Evolutionary conservation across 2,113 vertebrate genomes (phyloP).

Genomic region (Ranitomeya imitator): DNA sequence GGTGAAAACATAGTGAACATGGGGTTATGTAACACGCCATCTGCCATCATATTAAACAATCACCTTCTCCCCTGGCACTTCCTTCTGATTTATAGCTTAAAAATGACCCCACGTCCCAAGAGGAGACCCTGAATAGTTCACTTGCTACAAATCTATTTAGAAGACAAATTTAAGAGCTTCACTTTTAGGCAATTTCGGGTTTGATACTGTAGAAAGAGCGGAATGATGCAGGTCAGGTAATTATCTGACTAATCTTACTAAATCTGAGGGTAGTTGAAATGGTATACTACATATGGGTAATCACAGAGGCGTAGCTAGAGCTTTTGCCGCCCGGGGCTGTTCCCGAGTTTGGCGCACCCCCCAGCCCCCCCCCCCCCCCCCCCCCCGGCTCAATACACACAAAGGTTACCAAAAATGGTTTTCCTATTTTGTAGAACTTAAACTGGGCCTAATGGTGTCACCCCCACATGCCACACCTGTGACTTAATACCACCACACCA

Average conservation of each 20-base stretch:
- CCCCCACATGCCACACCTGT: no score
- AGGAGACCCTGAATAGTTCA: background rate
- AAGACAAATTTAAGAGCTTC: background rate
- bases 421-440: no score
- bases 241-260: background rate
- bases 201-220: background rate
- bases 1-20: background rate
- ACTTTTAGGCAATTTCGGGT: background rate
- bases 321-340: no score
- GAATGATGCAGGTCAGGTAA: background rate
- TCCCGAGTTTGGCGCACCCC: no score
- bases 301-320: no score
- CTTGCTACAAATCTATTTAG: background rate
- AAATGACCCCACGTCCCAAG: background rate
- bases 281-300: no score
- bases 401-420: no score
- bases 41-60: conserved; percentile 39
- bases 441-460: no score
- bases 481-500: no score
- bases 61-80: conserved; percentile 9
- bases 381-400: no score
- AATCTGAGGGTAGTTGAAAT: no score
- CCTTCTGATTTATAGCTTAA: conserved; percentile 27
- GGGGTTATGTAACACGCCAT: conserved; percentile 47
- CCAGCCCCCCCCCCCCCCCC: no score